phyloP scores from a whole-genome alignment of 2,888 invertebrate species.

The Aromia moschata region DNA sequence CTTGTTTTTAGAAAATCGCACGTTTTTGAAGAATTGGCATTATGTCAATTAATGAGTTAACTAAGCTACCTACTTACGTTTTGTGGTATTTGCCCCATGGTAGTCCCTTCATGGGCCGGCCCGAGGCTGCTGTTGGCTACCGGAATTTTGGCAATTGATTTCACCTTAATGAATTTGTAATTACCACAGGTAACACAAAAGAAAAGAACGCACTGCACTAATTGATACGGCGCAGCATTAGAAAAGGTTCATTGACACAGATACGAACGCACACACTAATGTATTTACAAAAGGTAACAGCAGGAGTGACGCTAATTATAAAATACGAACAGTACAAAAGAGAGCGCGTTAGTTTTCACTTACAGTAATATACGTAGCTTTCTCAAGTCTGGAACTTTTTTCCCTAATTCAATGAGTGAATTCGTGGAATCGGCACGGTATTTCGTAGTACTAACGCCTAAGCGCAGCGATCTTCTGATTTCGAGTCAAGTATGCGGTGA shows the following conservation, averaged over 20 bases:
- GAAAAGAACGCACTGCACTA: slow-evolving; percentile 24
- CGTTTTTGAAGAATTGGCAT: too few relatives aligned
- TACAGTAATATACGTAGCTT: background rate
- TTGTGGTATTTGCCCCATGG: slow-evolving; percentile 63
- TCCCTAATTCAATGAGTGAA: background rate
- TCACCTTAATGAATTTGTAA: slow-evolving; percentile 27
- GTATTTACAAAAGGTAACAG: background rate
- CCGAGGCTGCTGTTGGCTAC: slow-evolving; percentile 61
- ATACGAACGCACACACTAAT: slow-evolving; percentile 15
- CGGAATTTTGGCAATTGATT: slow-evolving; percentile 60
- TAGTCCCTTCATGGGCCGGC: slow-evolving; percentile 60
- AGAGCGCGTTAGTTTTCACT: background rate
- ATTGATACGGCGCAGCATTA: slow-evolving; percentile 2
- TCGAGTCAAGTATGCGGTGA: slow-evolving; percentile 25
- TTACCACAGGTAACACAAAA: slow-evolving; percentile 9
- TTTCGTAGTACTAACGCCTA: slow-evolving; percentile 17
- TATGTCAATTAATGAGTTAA: too few relatives aligned
- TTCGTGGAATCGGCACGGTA: background rate
- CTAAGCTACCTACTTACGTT: slow-evolving; percentile 63
- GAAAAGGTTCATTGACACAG: slow-evolving; percentile 23
- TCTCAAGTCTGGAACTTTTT: background rate
- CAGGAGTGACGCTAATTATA: too few relatives aligned
- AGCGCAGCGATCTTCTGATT: slow-evolving; percentile 30
- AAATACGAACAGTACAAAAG: too few relatives aligned
- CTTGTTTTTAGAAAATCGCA: too few relatives aligned